A percentile compares a stretch with the other conserved stretches of the same genome.
phyloP scores from a whole-genome alignment of 1,140 invertebrate genomes.

The Cecropterus lyciades region DNA sequence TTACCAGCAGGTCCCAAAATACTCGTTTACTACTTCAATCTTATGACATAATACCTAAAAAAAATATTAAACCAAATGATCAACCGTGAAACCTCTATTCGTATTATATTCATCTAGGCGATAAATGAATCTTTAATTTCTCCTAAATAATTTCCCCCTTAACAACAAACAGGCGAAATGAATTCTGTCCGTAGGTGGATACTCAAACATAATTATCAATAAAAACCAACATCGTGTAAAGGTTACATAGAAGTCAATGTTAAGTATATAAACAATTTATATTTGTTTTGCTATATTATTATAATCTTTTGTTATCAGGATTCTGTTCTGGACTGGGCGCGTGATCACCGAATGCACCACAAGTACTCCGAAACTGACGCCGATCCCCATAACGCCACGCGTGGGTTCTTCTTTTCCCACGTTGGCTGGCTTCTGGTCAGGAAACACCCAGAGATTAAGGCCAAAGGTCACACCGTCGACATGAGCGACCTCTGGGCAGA shows the following conservation, averaged over 20 bases:
- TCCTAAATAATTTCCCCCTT: no score
- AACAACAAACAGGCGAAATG: background rate
- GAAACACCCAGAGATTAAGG: conserved; percentile 91
- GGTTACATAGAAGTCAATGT: background rate
- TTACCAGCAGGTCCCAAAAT: no score
- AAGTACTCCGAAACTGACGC: conserved; percentile 92
- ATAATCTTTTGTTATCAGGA: conserved; percentile 52
- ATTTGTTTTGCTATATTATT: background rate
- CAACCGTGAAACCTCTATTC: no score
- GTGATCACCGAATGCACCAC: conserved; percentile 93
- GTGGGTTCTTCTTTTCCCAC: conserved; percentile 95
- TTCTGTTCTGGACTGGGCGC: conserved; percentile 83
- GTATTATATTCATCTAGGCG: no score
- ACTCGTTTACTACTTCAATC: no score
- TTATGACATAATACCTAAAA: no score
- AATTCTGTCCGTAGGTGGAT: background rate
- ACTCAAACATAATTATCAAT: background rate
- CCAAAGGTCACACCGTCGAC: conserved; percentile 88
- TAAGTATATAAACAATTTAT: background rate
- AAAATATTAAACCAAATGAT: no score
- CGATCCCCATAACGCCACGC: conserved; percentile 92
- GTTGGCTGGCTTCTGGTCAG: conserved; percentile 92
- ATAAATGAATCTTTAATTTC: no score
- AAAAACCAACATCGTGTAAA: background rate
- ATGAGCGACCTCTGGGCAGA: conserved; percentile 90